Evolutionary conservation across 2,113 vertebrate species (phyloP), one percentile per base, ranked within the genome.

Genomic region (Tamias sibiricus): DNA sequence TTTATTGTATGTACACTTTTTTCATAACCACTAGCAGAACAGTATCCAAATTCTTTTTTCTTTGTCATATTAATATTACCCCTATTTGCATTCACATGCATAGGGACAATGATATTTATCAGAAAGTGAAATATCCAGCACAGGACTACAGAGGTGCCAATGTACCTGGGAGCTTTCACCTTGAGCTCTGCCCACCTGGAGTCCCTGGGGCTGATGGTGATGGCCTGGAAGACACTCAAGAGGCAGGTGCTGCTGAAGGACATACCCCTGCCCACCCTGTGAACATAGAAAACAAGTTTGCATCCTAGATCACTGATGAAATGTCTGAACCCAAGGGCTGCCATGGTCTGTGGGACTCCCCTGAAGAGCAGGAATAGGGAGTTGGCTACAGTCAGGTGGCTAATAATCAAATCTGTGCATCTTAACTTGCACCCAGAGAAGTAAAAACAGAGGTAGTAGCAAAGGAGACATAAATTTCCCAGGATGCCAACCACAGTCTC

Each of bases 1-100:
- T 28, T 10, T 2, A n/a, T 2, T 8, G 16, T 42, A 20, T 26
- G 22, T 2, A 6, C 16, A 32, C 0, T n/a, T 42, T 64, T 44
- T 0, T 11, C 42, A 2, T 8, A 1, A 35, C 7, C 1, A 35
- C 4, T 2, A 82, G 32, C 1, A 28, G 22, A 35, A 30, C 47
- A 57, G 22, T 54, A 69, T 86, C 14, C 10, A 14, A 66, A 62
- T 2, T 47, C 54, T 57, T 9, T 62, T 28, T 3, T 30, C 16
- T 37, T 1, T 49, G 13, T 47, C 35, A 35, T 28, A 30, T 72
- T 91, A 13, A 4, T 54, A 4, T 13, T 28, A 8, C 13, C 71
- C 37, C 19, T 7, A 30, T 19, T 82, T 1, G 22, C 10, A 47
- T 6, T n/a, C 30, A 62, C 1, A 8, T 28, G 13, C 12, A 17